Conservation (phyloP, 2,888 invertebrate genomes). For the Plemyria rubiginata region DNA sequence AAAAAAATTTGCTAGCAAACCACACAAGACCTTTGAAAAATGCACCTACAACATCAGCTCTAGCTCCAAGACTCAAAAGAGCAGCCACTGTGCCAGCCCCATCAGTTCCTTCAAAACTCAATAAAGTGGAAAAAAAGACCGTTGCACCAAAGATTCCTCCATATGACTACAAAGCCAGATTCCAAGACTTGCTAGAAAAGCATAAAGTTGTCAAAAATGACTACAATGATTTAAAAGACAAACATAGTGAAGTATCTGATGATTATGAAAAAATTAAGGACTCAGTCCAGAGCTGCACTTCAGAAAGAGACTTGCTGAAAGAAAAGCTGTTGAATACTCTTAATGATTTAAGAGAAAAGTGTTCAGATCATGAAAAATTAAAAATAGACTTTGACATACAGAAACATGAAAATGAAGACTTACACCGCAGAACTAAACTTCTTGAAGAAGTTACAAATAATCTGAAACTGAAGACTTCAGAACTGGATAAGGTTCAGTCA, state of each 20-base stretch:
- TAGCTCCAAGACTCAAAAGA: conserved; percentile 68
- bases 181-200: conserved; percentile 85
- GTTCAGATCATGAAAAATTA: conserved; percentile 64
- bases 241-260: conserved; percentile 78
- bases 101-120: conserved; percentile 58
- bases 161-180: conserved; percentile 88
- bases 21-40: conserved; percentile 69
- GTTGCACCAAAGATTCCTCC: conserved; percentile 84
- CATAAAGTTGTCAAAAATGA: conserved; percentile 83
- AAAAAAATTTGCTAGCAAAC: conserved; percentile 69
- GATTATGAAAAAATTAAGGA: conserved; percentile 81
- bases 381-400: conserved; percentile 75
- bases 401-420: conserved; percentile 73
- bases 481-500: conserved; percentile 67
- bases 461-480: conserved; percentile 69
- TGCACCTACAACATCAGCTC: conserved; percentile 48
- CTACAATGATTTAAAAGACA: conserved; percentile 78
- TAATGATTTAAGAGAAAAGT: conserved; percentile 67
- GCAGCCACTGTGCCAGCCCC: conserved; percentile 67
- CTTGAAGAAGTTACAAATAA: conserved; percentile 72
- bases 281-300: conserved; percentile 59
- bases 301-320: conserved; percentile 68
- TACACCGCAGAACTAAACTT: conserved; percentile 69
- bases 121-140: conserved; percentile 72
- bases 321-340: conserved; percentile 67